Evolutionary conservation across 2,888 invertebrate species (phyloP).

Genomic region (Apocheima hispidaria): DNA sequence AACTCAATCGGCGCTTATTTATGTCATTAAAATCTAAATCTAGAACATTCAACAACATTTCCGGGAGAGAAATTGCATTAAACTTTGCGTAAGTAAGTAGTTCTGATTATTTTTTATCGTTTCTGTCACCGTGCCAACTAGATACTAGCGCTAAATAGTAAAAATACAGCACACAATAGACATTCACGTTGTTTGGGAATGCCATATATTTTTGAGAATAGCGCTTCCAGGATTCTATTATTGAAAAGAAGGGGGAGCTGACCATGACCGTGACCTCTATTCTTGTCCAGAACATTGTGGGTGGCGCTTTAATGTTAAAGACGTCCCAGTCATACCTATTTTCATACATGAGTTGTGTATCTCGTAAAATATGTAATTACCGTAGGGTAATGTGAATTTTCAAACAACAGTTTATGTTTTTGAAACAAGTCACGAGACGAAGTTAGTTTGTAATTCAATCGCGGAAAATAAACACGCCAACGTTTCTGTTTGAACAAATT

Average conservation of each 20-base stretch:
- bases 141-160: conserved; percentile 23
- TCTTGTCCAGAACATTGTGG: conserved; percentile 22
- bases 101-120: conserved; percentile 35
- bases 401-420: conserved; percentile 25
- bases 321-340: conserved; percentile 19
- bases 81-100: conserved; percentile 18
- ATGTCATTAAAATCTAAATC: conserved; percentile 37
- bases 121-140: conserved; percentile 43
- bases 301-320: conserved; percentile 17
- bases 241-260: conserved; percentile 18
- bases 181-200: conserved; percentile 17
- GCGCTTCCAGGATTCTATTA: conserved; percentile 13
- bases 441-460: conserved; percentile 23
- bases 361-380: conserved; percentile 19
- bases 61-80: conserved; percentile 45
- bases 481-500: conserved; percentile 69
- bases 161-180: conserved; percentile 18
- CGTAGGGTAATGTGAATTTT: conserved; percentile 6
- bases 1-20: conserved; percentile 1
- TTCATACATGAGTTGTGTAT: conserved; percentile 13
- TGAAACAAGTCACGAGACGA: conserved; percentile 16
- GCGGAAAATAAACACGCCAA: conserved; percentile 46
- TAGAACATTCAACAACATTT: conserved; percentile 35
- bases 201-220: conserved; percentile 1
- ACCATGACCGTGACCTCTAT: conserved; percentile 31